Evolutionary conservation across 2,888 invertebrate species (phyloP), one percentile per base, ranked within the genome.

Genomic region (Oxytorus armatus): DNA sequence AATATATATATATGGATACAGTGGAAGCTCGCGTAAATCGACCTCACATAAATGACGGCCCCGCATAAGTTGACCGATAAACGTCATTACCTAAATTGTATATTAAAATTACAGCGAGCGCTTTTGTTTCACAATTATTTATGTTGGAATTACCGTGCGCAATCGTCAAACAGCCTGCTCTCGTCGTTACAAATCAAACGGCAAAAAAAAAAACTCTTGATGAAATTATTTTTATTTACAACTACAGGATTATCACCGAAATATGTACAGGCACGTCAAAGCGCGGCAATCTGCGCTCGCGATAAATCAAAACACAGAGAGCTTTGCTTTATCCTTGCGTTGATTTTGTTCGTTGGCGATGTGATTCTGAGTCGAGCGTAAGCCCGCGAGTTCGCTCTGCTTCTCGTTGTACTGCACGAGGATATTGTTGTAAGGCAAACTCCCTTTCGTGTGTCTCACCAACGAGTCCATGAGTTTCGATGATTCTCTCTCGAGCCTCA

Each of bases 261-360:
- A 76, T 66, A 77, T 74, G 75, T 73, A 75, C 82, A 78, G 16
- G 23, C n/a, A 65, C 47, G 16, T 3, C n/a, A 36, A 77, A 29
- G 66, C 39, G 63, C 21, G 55, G 49, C 23, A 14, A 8, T 57
- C 18, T 55, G 7, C 47, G 10, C 5, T 11, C 16, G 2, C 1
- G 3, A 74, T 47, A 16, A 25, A 84, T 92, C 93, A 97, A 93
- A 97, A 97, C 84, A 96, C 93, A 53, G 95, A 94, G 92, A 97
- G 93, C 92, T 96, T 96, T 85, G 95, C 95, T 90, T 95, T 95
- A 88, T 95, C 95, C 84, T 94, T 95, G 82, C 97, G 93, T 55
- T 94, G 93, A 85, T 92, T 94, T 88, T 96, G 96, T 92, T 97
- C 97, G 81, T 93, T 94, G 51, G 93, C 92, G 76, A 97, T 95